phyloP scores from a whole-genome alignment of 2,113 vertebrate species.

The Rostratula benghalensis region DNA sequence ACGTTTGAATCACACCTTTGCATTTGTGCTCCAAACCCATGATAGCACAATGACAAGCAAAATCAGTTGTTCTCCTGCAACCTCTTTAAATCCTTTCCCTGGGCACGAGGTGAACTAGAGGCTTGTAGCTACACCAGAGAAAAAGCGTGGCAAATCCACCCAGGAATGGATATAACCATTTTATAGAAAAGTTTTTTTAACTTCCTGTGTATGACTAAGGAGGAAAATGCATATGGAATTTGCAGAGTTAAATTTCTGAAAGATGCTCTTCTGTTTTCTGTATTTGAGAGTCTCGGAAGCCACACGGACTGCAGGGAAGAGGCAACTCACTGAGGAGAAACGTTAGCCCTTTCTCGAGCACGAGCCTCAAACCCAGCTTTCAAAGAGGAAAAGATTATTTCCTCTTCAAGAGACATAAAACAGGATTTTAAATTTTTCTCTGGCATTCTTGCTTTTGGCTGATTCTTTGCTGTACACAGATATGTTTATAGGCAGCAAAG shows the following conservation, averaged over 20 bases:
- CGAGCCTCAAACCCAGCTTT: not conserved
- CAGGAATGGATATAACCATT: not conserved
- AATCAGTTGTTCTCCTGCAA: not conserved
- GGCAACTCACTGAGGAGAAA: fast-evolving
- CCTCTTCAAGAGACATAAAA: conserved; percentile 20
- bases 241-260: not conserved
- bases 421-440: not conserved
- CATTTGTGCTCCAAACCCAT: not conserved
- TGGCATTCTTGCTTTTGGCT: conserved; percentile 23
- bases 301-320: not conserved
- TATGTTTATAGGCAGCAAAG: not conserved
- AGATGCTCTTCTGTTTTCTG: not conserved
- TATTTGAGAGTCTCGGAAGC: not conserved
- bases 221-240: not conserved
- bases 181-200: not conserved
- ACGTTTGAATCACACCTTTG: not conserved
- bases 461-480: not conserved
- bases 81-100: not conserved
- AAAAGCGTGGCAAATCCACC: not conserved
- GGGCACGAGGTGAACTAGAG: fast-evolving
- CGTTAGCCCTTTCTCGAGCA: not conserved
- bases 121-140: not conserved
- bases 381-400: not conserved
- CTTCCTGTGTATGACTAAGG: not conserved
- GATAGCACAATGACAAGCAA: not conserved